These are phyloP conservation scores for Takifugu ocellatus DNA, from an alignment of 2,797 vertebrate species.

Conservation along the genomic window DNA sequence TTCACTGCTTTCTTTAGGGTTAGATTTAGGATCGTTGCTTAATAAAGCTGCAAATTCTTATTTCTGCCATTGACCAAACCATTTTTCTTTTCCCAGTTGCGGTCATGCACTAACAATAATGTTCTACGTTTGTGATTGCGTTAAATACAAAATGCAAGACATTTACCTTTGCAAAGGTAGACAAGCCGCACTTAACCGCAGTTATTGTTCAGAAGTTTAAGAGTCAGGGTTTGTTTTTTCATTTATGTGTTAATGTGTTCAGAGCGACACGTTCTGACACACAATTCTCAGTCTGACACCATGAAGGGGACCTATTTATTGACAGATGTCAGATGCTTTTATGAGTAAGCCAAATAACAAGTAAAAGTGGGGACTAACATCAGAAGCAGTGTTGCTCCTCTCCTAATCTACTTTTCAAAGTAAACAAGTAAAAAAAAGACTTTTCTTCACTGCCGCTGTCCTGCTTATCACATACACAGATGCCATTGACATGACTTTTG, in stretches of 20 bases:
- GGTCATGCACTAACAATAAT: slow-evolving; percentile 2
- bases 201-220: neutral
- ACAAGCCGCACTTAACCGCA: slow-evolving; percentile 13
- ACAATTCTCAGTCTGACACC: neutral
- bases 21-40: neutral
- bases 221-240: slow-evolving; percentile 7
- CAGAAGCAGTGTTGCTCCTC: slow-evolving; percentile 11
- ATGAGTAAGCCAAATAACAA: neutral
- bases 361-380: neutral
- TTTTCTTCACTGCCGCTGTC: neutral
- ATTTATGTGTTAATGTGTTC: slow-evolving; percentile 1
- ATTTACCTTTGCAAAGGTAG: neutral
- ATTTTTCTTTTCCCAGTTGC: neutral
- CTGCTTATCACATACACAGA: too few species aligned
- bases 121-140: neutral
- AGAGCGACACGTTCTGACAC: neutral
- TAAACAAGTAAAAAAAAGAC: slow-evolving; percentile 27
- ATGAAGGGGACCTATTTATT: slow-evolving; percentile 2
- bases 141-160: neutral
- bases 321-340: neutral
- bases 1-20: slow-evolving; percentile 18
- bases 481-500: neutral
- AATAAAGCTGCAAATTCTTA: slow-evolving; percentile 2
- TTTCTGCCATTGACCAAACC: slow-evolving; percentile 13
- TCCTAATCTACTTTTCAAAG: slow-evolving; percentile 20